These are phyloP conservation scores for Thecocarcelia acutangulata DNA, from an alignment of 2,888 invertebrate genomes.

Conservation along the genomic window DNA sequence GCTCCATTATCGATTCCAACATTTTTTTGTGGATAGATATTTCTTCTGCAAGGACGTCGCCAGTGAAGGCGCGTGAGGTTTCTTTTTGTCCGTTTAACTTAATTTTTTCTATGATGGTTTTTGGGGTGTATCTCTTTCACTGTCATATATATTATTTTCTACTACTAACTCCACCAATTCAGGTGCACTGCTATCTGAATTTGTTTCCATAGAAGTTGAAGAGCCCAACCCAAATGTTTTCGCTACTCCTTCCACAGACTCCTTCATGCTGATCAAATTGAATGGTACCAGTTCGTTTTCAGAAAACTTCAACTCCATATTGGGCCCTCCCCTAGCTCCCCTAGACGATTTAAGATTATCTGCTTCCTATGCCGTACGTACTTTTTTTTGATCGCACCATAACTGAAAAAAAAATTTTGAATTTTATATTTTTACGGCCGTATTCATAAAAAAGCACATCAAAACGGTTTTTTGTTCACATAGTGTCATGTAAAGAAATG, in stretches of 20 bases:
- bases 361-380: neutral
- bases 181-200: neutral
- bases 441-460: too few species aligned
- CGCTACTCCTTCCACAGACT: conserved; percentile 3
- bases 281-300: neutral
- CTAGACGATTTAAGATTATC: neutral
- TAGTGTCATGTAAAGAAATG: too few species aligned
- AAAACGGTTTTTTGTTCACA: neutral
- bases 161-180: neutral
- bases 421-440: too few species aligned
- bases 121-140: neutral
- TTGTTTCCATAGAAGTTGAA: neutral
- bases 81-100: neutral
- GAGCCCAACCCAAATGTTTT: neutral
- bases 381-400: neutral
- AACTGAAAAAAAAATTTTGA: conserved; percentile 1
- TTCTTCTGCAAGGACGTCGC: neutral
- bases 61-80: neutral
- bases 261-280: neutral
- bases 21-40: conserved; percentile 8
- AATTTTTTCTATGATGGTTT: neutral
- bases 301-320: conserved; percentile 8
- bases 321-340: neutral
- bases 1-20: conserved; percentile 9
- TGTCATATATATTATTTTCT: neutral